Conservation (phyloP, 2,797 vertebrate species). For the Microctenopoma steveboyesi region DNA sequence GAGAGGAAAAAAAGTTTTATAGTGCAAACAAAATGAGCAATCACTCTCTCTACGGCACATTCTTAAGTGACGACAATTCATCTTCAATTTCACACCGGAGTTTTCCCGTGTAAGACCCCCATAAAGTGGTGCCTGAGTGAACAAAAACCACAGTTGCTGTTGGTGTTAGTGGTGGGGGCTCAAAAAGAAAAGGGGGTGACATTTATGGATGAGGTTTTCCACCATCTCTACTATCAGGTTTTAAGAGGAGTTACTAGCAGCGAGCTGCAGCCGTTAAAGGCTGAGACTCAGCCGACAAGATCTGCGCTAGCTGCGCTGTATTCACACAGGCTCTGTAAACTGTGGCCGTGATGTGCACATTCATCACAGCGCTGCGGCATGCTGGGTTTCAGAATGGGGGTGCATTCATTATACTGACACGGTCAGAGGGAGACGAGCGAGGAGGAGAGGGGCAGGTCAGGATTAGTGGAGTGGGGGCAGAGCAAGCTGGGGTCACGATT, state of each 20-base stretch:
- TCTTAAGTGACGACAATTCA: constrained; percentile 74
- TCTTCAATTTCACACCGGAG: constrained; percentile 74
- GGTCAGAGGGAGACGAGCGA: neutral
- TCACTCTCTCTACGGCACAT: constrained; percentile 62
- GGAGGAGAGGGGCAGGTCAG: constrained; percentile 38
- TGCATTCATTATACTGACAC: constrained; percentile 75
- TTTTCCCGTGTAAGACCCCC: constrained; percentile 59
- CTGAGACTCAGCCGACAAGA: constrained; percentile 57
- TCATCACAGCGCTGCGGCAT: constrained; percentile 71
- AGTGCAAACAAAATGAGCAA: constrained; percentile 67
- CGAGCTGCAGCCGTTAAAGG: constrained; percentile 56
- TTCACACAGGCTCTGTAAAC: constrained; percentile 69
- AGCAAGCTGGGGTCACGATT: constrained; percentile 66
- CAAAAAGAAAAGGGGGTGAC: constrained; percentile 57
- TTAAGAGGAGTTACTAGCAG: constrained; percentile 67
- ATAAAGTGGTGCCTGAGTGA: constrained; percentile 59
- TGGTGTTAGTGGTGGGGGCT: constrained; percentile 58
- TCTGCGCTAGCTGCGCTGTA: constrained; percentile 61
- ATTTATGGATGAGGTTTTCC: constrained; percentile 80
- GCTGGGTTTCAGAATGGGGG: constrained; percentile 62
- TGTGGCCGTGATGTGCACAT: constrained; percentile 71
- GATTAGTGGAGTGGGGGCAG: constrained; percentile 53
- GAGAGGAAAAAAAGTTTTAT: constrained; percentile 53
- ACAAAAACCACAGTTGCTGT: constrained; percentile 55
- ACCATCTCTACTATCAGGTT: constrained; percentile 74